Evolutionary conservation across 1,140 invertebrate genomes (phyloP).

Genomic region (Aphis gossypii): DNA sequence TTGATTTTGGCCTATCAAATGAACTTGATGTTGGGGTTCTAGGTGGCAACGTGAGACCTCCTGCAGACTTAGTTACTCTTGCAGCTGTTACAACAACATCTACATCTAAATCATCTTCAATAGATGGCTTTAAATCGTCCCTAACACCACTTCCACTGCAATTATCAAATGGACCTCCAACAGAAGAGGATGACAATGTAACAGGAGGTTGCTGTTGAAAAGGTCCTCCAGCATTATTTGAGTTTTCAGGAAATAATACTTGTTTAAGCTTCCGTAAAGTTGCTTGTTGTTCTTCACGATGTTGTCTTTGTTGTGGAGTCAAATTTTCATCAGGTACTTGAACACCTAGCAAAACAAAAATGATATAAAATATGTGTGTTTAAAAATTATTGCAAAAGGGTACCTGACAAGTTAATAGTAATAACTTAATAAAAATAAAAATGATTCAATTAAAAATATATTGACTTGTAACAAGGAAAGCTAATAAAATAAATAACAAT

Average conservation of each 20-base stretch:
- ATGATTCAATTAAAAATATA: not conserved
- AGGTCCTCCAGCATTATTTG: constrained; percentile 64
- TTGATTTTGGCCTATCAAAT: constrained; percentile 67
- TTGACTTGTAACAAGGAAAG: not conserved
- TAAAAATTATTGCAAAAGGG: no score
- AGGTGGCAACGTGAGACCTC: constrained; percentile 39
- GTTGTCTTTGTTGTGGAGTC: constrained; percentile 93
- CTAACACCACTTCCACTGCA: constrained; percentile 65
- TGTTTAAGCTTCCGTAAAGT: constrained; percentile 91
- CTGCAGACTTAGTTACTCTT: not conserved
- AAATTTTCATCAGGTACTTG: constrained; percentile 96
- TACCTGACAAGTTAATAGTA: no score
- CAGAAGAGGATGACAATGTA: constrained; percentile 63
- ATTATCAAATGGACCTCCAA: constrained; percentile 64
- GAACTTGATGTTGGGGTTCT: constrained; percentile 44
- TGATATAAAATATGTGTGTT: not conserved
- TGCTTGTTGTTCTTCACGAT: constrained; percentile 89
- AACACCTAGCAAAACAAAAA: constrained; percentile 68
- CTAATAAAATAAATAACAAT: not conserved
- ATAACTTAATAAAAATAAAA: no score
- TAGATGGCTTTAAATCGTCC: constrained; percentile 63
- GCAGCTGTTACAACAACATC: constrained; percentile 50
- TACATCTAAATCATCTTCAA: constrained; percentile 51
- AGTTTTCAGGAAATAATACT: constrained; percentile 74
- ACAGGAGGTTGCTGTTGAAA: constrained; percentile 62